These are phyloP conservation scores for Oryzias javanicus DNA, from an alignment of 2,113 vertebrate species.

Conservation along the genomic window DNA sequence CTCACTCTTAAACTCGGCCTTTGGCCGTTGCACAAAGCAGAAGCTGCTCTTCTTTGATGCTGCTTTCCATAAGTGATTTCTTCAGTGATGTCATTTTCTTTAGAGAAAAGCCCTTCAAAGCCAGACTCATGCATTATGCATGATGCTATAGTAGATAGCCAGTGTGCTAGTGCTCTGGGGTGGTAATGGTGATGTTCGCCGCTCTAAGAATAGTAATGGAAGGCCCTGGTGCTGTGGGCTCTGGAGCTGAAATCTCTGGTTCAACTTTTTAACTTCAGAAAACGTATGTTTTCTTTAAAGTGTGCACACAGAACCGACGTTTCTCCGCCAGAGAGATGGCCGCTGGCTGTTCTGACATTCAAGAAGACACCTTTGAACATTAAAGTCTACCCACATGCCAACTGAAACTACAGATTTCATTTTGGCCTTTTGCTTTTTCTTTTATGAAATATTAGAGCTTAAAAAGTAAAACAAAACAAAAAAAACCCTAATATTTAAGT, in stretches of 20 bases:
- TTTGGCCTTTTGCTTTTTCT: too few relatives aligned
- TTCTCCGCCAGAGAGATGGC: background rate
- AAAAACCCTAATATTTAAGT: too few relatives aligned
- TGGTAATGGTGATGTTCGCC: slow-evolving; percentile 46
- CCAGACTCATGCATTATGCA: slow-evolving; percentile 57
- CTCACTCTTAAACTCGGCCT: slow-evolving; percentile 12
- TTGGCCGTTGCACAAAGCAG: slow-evolving; percentile 22
- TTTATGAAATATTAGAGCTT: too few relatives aligned
- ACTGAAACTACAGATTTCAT: too few relatives aligned
- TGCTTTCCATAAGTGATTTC: slow-evolving; percentile 36
- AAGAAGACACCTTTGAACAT: background rate
- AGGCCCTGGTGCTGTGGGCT: slow-evolving; percentile 28
- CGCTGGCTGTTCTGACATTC: background rate
- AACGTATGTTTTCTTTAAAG: slow-evolving; percentile 11
- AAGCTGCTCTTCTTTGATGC: slow-evolving; percentile 37
- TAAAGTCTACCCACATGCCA: too few relatives aligned
- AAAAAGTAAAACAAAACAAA: too few relatives aligned
- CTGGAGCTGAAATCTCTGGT: slow-evolving; percentile 15
- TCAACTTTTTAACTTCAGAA: background rate
- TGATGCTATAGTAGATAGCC: slow-evolving; percentile 44
- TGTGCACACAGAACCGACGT: background rate
- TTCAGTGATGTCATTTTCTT: slow-evolving; percentile 54
- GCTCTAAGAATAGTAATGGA: slow-evolving; percentile 49
- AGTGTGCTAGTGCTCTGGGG: slow-evolving; percentile 36
- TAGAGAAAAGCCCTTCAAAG: slow-evolving; percentile 63